phyloP scores from a whole-genome alignment of 2,113 vertebrate genomes.

The Sander lucioperca region DNA sequence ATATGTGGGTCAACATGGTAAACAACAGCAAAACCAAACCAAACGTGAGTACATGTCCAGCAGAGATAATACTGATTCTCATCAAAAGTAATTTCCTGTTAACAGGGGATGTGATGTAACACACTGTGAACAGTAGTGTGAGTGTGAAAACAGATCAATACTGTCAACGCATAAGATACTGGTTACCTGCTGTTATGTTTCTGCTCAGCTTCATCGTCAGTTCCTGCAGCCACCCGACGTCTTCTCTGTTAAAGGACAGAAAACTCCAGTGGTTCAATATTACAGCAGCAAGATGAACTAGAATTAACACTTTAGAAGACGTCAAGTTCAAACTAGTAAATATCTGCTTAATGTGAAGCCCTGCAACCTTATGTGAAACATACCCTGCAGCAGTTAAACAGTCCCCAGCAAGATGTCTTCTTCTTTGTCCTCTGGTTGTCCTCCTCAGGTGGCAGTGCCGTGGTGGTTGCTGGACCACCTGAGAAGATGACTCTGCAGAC shows the following conservation, averaged over 20 bases:
- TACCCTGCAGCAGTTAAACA: slow-evolving; percentile 2
- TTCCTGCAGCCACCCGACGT: too few relatives aligned
- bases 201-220: background rate
- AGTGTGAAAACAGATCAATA: too few relatives aligned
- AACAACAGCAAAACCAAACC: too few relatives aligned
- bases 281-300: background rate
- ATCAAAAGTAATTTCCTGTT: too few relatives aligned
- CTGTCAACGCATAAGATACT: too few relatives aligned
- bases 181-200: background rate
- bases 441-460: background rate
- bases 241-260: background rate
- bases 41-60: too few relatives aligned
- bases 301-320: background rate
- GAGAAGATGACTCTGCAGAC: background rate
- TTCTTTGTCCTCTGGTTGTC: background rate
- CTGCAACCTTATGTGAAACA: background rate
- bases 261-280: background rate
- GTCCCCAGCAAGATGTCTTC: background rate
- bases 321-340: background rate
- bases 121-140: too few relatives aligned
- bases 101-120: too few relatives aligned
- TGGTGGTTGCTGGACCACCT: background rate
- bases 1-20: too few relatives aligned
- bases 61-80: too few relatives aligned
- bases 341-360: background rate